Conservation (phyloP, 2,888 invertebrate genomes). For the Oscheius onirici region DNA sequence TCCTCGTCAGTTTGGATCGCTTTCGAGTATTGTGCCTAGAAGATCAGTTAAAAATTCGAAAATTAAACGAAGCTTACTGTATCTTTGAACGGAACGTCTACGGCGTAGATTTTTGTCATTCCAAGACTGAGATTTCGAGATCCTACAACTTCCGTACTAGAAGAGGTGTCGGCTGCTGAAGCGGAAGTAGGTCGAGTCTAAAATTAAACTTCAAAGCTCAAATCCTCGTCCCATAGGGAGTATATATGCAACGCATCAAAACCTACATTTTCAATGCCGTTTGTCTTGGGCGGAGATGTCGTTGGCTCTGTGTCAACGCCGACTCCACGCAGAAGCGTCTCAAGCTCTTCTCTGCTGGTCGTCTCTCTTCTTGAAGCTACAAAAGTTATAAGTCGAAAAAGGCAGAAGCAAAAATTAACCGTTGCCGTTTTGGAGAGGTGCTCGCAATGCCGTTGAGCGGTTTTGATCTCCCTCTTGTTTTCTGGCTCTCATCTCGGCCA, state of each 20-base stretch:
- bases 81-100: slow-evolving; percentile 39
- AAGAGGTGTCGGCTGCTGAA: background rate
- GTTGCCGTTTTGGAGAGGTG: background rate
- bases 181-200: background rate
- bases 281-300: background rate
- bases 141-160: background rate
- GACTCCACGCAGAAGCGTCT: background rate
- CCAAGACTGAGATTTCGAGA: slow-evolving; percentile 29
- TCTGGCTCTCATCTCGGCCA: slow-evolving; percentile 7
- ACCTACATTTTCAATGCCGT: slow-evolving; percentile 1
- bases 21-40: slow-evolving; percentile 67
- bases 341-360: background rate
- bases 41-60: background rate
- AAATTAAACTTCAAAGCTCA: no score
- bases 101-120: slow-evolving; percentile 37
- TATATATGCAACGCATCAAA: no score
- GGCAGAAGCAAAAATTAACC: no score
- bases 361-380: background rate
- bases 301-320: background rate
- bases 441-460: background rate
- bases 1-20: slow-evolving; percentile 71
- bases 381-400: background rate
- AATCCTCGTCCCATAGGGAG: no score
- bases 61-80: slow-evolving; percentile 32
- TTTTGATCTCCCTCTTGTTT: background rate